Evolutionary conservation across 2,888 invertebrate genomes (phyloP).

Genomic region (Mesorhabditis spiculigera): DNA sequence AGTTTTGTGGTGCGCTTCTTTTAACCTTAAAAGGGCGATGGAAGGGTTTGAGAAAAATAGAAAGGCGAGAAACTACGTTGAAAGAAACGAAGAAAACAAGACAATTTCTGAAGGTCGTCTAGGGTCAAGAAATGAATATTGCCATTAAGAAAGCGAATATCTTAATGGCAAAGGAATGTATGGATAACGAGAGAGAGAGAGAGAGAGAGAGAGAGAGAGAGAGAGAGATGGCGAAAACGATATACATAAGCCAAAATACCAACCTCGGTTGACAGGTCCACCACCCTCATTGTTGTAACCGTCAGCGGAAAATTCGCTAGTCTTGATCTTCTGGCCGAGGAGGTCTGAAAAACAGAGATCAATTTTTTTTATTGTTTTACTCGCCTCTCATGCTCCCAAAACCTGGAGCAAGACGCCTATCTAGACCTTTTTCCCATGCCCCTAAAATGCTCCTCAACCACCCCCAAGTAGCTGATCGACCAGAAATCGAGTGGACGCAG

Average conservation of each 20-base stretch:
- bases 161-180: not conserved
- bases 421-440: not conserved
- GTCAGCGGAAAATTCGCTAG: slow-evolving; percentile 48
- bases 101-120: not conserved
- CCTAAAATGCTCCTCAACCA: too few relatives aligned
- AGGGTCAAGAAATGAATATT: not conserved
- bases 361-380: not conserved
- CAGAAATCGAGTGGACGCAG: too few relatives aligned
- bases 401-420: not conserved
- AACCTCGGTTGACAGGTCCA: slow-evolving; percentile 55
- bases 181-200: not conserved
- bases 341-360: slow-evolving; percentile 27
- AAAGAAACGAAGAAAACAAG: not conserved
- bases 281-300: slow-evolving; percentile 56
- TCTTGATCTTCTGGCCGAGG: slow-evolving; percentile 35
- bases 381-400: not conserved
- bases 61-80: not conserved
- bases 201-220: not conserved
- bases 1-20: not conserved
- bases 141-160: too few relatives aligned
- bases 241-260: not conserved
- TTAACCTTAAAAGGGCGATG: not conserved
- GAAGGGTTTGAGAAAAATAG: not conserved
- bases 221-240: not conserved
- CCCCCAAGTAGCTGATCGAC: too few relatives aligned